Percentiles rank a stretch among this genome's conserved stretches.
These are phyloP conservation scores for Limenitis camilla DNA, from an alignment of 2,888 invertebrate species.

Conservation along the genomic window DNA sequence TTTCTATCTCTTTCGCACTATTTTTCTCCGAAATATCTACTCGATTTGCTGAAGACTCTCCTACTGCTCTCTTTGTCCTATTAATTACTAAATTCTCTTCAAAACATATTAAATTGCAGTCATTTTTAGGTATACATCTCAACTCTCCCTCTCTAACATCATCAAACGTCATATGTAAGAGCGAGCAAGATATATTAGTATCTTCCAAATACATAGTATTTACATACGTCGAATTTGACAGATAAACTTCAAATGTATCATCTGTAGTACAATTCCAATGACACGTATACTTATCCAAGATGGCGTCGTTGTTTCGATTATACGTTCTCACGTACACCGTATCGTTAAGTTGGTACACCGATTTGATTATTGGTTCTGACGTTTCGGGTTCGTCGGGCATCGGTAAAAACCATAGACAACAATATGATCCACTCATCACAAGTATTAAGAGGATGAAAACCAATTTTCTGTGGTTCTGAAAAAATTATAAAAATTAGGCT, in stretches of 20 bases:
- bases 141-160: conserved; percentile 39
- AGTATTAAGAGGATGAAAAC: conserved; percentile 81
- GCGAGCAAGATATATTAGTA: conserved; percentile 46
- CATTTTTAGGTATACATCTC: conserved; percentile 41
- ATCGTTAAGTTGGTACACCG: conserved; percentile 54
- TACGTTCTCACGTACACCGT: conserved; percentile 44
- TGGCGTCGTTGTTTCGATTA: conserved; percentile 26
- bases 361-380: conserved; percentile 35
- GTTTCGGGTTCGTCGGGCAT: conserved; percentile 27
- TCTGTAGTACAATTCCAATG: conserved; percentile 52
- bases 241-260: conserved; percentile 42
- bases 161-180: conserved; percentile 48
- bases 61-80: conserved; percentile 29
- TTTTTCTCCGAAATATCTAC: conserved; percentile 26
- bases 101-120: conserved; percentile 53
- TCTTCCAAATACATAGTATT: conserved; percentile 48
- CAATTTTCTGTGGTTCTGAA: conserved; percentile 76
- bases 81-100: conserved; percentile 33
- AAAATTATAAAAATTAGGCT: conserved; percentile 20
- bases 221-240: conserved; percentile 47
- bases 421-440: conserved; percentile 79
- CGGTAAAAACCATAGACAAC: conserved; percentile 79
- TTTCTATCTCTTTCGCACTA: conserved; percentile 17
- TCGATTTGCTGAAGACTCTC: conserved; percentile 11
- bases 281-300: conserved; percentile 49